Evolutionary conservation across 2,888 invertebrate species (phyloP).

Genomic region (Lissonota sp.): DNA sequence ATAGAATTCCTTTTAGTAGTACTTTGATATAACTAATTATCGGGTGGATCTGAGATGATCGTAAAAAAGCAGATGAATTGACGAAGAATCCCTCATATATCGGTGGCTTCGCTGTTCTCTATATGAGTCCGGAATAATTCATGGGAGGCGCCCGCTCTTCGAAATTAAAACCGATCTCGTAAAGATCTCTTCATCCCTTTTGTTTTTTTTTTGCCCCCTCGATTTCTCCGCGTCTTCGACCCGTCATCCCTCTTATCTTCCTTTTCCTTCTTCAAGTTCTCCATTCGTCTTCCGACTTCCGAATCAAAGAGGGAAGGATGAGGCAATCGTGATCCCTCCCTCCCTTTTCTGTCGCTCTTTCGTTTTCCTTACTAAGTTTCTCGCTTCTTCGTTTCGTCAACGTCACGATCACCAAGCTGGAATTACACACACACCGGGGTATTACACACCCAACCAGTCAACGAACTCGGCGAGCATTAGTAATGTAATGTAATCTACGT

Average conservation of each 20-base stretch:
- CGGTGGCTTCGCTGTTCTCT: not conserved
- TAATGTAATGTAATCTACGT: slow-evolving; percentile 80
- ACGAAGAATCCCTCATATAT: no score
- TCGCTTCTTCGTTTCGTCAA: slow-evolving; percentile 57
- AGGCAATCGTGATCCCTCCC: not conserved
- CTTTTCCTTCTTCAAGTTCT: slow-evolving; percentile 24
- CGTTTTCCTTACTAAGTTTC: slow-evolving; percentile 14
- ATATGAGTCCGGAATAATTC: slow-evolving; percentile 54
- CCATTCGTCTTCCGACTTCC: slow-evolving; percentile 51
- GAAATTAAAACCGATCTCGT: slow-evolving; percentile 58
- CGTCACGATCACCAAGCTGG: slow-evolving; percentile 70
- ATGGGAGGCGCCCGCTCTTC: slow-evolving; percentile 15
- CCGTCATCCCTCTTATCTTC: slow-evolving; percentile 51
- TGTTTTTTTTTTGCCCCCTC: slow-evolving; percentile 25
- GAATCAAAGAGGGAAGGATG: not conserved
- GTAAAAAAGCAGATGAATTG: no score
- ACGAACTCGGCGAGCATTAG: slow-evolving; percentile 79
- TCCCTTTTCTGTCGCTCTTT: slow-evolving; percentile 29
- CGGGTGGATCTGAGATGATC: no score
- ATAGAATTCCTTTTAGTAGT: no score
- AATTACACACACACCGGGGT: slow-evolving; percentile 69
- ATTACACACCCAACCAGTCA: slow-evolving; percentile 73
- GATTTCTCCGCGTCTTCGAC: slow-evolving; percentile 34
- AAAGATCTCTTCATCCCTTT: slow-evolving; percentile 44
- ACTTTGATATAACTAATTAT: no score